Percentiles rank a stretch among this genome's conserved stretches.
phyloP scores from a whole-genome alignment of 2,797 vertebrate genomes.

The Petrocephalus sullivani region DNA sequence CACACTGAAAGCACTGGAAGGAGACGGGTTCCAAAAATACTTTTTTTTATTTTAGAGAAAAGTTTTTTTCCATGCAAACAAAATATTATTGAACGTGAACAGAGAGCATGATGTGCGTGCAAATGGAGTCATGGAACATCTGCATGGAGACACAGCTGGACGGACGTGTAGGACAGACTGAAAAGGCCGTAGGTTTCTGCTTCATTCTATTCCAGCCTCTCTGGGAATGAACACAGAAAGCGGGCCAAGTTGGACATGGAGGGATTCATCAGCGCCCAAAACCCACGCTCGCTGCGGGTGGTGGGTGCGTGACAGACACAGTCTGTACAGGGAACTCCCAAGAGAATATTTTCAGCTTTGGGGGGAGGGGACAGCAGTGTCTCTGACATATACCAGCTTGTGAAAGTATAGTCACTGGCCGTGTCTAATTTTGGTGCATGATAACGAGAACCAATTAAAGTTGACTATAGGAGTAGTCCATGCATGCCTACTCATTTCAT shows the following conservation, averaged over 20 bases:
- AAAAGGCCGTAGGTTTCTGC: neutral
- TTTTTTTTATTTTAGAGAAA: slow-evolving; percentile 56
- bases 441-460: slow-evolving; percentile 11
- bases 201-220: neutral
- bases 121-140: slow-evolving; percentile 16
- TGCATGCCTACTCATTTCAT: neutral
- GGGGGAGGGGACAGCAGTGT: neutral
- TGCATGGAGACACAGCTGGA: slow-evolving; percentile 33
- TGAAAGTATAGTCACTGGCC: neutral
- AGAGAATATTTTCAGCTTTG: neutral
- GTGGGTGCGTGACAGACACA: neutral
- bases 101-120: slow-evolving; percentile 30
- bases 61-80: slow-evolving; percentile 29
- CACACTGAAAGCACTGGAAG: slow-evolving; percentile 8
- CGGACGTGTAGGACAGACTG: neutral
- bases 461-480: neutral
- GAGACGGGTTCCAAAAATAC: slow-evolving; percentile 53
- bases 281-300: no score
- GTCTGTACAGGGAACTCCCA: neutral
- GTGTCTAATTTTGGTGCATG: neutral
- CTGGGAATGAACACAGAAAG: slow-evolving; percentile 30
- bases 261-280: neutral
- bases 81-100: slow-evolving; percentile 24
- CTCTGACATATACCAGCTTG: neutral
- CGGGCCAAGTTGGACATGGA: neutral